Base-by-base conservation (phyloP, 2,888 invertebrate genomes). In the Hydrotaea diabolus region DNA sequence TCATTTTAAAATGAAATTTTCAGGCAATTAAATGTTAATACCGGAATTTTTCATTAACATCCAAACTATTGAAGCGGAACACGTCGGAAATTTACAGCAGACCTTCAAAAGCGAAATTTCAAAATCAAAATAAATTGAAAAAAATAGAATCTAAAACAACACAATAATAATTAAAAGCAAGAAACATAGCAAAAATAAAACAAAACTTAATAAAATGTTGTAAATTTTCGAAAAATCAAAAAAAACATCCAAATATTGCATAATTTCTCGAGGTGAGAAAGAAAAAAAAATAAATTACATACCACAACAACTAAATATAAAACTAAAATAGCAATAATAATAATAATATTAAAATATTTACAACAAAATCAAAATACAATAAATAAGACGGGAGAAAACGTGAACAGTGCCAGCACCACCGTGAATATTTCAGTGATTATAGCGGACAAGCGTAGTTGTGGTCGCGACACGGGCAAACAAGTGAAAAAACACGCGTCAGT, bases 261-360 rank as follows among this genome's bases (percentile, higher is more conserved):
- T 85, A 82, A 82, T 76, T 71, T 19, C 23, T 55, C 77, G 77
- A 77, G 26, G 75, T 79, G 79, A 82, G 19, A 79, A 73, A 72
- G 21, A 39, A 77, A n/a, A n/a, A n/a, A n/a, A n/a, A n/a, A n/a
- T n/a, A n/a, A 26, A 62, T 62, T 43, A 21, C 17, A 64, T 17
- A 31, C 31, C 3, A 62, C 46, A 69, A 36, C 8, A 62, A 64
- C 23, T 66, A 36, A 46, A 59, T 57, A 21, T 15, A 36, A 11
- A 64, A 11, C 26, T n/a, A 9, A 75, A 62, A 49, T 8, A 36
- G 39, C 9, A 39, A 49, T 31, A 72, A 55, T 73, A 69, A 39
- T 57, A 59, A 57, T 57, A 73, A 73, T 77, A 64, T 7, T 72
- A 69, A 26, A 7, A 83, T 75, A 76, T 23, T 77, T 80, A 43